Base-by-base conservation (phyloP, 2,797 vertebrate genomes). In the Pelodytes ibericus region DNA sequence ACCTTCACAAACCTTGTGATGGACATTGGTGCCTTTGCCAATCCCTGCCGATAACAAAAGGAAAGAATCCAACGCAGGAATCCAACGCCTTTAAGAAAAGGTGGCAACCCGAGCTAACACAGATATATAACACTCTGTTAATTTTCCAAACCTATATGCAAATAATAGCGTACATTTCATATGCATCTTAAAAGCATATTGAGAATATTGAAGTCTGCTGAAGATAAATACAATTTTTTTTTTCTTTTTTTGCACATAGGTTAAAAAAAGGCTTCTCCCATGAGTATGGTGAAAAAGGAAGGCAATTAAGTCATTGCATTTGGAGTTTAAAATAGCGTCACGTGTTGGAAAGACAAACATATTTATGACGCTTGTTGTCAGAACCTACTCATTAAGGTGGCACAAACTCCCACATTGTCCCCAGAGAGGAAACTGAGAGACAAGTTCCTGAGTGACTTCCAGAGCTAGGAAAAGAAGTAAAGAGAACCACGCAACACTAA, bases 331-430 rank as follows among this genome's bases (percentile, higher is more conserved):
- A 76, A 76, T 69, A 76, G 74, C 66, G 25, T 58, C 47, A 62
- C 61, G 49, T 29, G 20, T 53, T 62, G 47, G 36, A 39, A 59
- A 63, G 57, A 65, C 56, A 72, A 67, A 49, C 25, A 39, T 76
- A 33, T 72, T 72, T 78, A 61, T 72, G 61, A 56, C 22, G 11
- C 44, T 41, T 61, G 57, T 60, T 39, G 31, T 33, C 31, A 36
- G 61, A 61, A 78, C 62, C 70, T 61, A 29, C 70, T 78, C 60
- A 78, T 78, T 78, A 72, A 72, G 61, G 56, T 39, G 6, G 67
- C 41, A 72, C 18, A 78, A 72, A 72, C 76, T 66, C 76, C 76
- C 76, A 72, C 76, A 67, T 72, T 67, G 56, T 78, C 70, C 69
- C 76, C 29, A 39, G 76, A 72, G 63, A 67, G 76, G 56, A 72